Evolutionary conservation across 2,888 invertebrate species (phyloP), one percentile per base, ranked within the genome.

Genomic region (Eudasyphora cyanicolor): DNA sequence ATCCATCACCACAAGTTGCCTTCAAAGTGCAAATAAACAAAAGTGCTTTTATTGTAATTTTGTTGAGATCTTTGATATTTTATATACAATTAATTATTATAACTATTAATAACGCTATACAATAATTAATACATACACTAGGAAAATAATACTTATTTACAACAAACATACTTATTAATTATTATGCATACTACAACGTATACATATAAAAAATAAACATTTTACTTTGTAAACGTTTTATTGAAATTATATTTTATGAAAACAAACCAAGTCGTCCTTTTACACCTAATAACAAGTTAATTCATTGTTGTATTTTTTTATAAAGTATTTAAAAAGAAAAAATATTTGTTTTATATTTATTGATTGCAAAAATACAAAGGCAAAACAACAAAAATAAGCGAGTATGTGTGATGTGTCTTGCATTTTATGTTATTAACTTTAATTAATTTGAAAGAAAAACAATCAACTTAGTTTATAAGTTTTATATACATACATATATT

Each of bases 31-130:
- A 85, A 88, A 67, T 12, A 21, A 88, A 87, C 87, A 87, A 87
- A 88, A 89, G 88, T 89, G 89, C 89, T 89, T 89, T 89, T 86
- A 85, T 84, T 88, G 87, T 85, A 77, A 38, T 76, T 82, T 82
- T 73, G 71, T 80, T 84, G 71, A 81, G 38, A 81, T 76, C 67
- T 81, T 75, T 76, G 49, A 79, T 69, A 79, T 82, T 76, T 67
- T 75, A 74, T n/a, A n/a, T 76, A 75, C 45, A 80, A 75, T 35
- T 35, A 21, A 71, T 38, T 73, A 29, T n/a, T n/a, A 54, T 67
- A n/a, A 60, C 12, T 54, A 12, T 67, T 57, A 7, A 69, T 38
- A 62, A 62, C 32, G 45, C 12, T 76, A 42, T 76, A 60, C 38
- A 45, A 45, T n/a, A 32, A 60, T 24, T 21, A 45, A 62, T 62